These are phyloP conservation scores for Pseudotriccus pelzelni DNA, from an alignment of 2,797 vertebrate genomes.

Conservation along the genomic window DNA sequence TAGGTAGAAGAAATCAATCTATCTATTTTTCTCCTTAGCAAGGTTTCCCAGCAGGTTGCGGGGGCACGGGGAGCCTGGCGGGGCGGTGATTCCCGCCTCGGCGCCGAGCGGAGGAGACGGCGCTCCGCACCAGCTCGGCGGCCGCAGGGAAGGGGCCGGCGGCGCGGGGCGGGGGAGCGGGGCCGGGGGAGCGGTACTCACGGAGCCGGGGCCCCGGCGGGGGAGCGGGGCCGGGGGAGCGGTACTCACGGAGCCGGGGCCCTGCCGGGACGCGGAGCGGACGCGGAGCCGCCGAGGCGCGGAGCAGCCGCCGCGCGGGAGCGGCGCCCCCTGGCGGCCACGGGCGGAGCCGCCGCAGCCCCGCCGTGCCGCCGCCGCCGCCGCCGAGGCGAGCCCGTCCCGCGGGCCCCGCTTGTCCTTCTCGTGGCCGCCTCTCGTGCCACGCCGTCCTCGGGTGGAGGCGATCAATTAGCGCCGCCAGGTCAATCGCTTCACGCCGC, in stretches of 20 bases:
- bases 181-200: too few relatives aligned
- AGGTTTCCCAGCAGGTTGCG: not conserved
- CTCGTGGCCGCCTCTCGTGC: slow-evolving; percentile 70
- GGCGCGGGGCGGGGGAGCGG: not conserved
- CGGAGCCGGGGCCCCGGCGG: too few relatives aligned
- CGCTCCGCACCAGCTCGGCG: not conserved
- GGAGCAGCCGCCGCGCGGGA: not conserved
- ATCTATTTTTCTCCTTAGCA: too few relatives aligned
- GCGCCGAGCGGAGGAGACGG: not conserved
- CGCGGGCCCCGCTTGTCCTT: slow-evolving; percentile 54
- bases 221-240: too few relatives aligned
- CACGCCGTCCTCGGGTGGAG: slow-evolving; percentile 72
- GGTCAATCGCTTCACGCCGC: slow-evolving; percentile 72
- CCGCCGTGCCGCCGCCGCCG: not conserved
- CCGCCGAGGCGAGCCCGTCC: slow-evolving; percentile 33
- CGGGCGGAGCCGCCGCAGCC: not conserved
- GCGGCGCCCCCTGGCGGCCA: slow-evolving; percentile 54
- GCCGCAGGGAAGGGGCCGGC: not conserved
- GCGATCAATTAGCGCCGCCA: slow-evolving; percentile 75
- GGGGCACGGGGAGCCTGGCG: too few relatives aligned
- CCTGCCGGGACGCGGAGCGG: not conserved
- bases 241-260: not conserved
- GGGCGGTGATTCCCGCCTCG: not conserved
- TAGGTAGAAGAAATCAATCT: not conserved
- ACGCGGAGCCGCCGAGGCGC: not conserved